Evolutionary conservation across 2,113 vertebrate species (phyloP), one percentile per base, ranked within the genome.

Genomic region (Mormyrus iriodes): DNA sequence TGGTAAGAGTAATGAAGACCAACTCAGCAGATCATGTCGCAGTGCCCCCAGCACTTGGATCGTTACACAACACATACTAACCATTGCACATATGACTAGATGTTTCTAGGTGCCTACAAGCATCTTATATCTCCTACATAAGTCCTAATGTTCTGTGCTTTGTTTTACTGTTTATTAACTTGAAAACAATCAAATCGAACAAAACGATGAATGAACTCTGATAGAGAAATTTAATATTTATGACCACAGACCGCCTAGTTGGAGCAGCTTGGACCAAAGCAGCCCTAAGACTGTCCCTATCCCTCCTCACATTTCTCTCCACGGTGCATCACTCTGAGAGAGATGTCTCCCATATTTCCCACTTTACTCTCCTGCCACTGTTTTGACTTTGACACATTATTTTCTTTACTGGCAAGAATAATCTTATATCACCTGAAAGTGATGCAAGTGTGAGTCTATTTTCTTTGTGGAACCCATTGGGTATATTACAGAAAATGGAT

Each of bases 381-480:
- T 91, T 91, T 88, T 88, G 58, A 92, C 90, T 92, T 91, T 94
- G 94, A 93, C 93, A 92, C 93, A 94, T 94, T 83, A 92, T 94
- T 94, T 92, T 89, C 92, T 90, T 1, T 10, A 27, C 89, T 88
- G 61, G 76, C 31, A 91, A 92, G 91, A 93, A 90, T 92, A 86
- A 82, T 91, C 83, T 90, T 89, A 90, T 92, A 93, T 94, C 93
- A 91, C 90, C 91, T 61, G 89, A 89, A 89, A 91, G 85, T 83
- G 91, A 91, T 90, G 82, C 39, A 49, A 21, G 82, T 58, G 76
- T 86, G 91, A 91, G 91, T 92, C 92, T 88, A 91, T 92, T 89
- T 27, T 90, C 91, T 86, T 89, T 3, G 73, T 84, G 91, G 73
- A 92, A 91, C 91, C 88, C 44, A 89, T 19, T 48, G 42, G 44